Evolutionary conservation across 2,797 vertebrate genomes (phyloP).

Genomic region (Phataginus tetradactyla): DNA sequence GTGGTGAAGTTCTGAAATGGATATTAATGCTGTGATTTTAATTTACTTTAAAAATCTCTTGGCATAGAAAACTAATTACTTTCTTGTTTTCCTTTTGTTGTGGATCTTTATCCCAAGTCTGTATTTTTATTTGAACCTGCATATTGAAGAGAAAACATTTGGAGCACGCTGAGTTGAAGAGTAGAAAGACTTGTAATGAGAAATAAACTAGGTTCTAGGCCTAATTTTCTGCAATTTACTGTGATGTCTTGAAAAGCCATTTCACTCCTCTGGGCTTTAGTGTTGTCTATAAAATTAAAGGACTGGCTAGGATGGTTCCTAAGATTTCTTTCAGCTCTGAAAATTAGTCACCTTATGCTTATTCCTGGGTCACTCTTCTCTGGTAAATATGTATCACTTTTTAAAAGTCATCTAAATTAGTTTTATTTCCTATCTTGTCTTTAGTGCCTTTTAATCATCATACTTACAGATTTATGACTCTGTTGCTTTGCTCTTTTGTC

Average conservation of each 20-base stretch:
- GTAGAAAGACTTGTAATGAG: neutral
- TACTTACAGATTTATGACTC: neutral
- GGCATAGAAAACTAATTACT: neutral
- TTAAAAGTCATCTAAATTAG: neutral
- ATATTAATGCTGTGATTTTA: slow-evolving; percentile 31
- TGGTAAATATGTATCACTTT: neutral
- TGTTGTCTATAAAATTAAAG: neutral
- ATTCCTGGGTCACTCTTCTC: neutral
- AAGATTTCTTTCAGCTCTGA: neutral
- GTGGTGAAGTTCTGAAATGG: neutral
- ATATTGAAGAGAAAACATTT: neutral
- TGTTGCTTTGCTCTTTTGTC: neutral
- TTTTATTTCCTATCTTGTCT: neutral
- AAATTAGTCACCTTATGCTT: neutral
- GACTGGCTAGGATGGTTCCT: too few species aligned
- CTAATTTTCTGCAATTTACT: neutral
- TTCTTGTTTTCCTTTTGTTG: neutral
- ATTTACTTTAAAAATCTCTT: neutral
- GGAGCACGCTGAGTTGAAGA: neutral
- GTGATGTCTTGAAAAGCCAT: neutral
- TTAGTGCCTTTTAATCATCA: neutral
- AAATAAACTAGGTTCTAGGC: neutral
- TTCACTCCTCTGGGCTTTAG: neutral
- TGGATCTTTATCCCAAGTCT: neutral
- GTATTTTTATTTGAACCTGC: neutral